Percentiles rank a stretch among this genome's conserved stretches.
These are phyloP conservation scores for Achatina immaculata DNA, from an alignment of 1,140 invertebrate genomes.

Conservation along the genomic window DNA sequence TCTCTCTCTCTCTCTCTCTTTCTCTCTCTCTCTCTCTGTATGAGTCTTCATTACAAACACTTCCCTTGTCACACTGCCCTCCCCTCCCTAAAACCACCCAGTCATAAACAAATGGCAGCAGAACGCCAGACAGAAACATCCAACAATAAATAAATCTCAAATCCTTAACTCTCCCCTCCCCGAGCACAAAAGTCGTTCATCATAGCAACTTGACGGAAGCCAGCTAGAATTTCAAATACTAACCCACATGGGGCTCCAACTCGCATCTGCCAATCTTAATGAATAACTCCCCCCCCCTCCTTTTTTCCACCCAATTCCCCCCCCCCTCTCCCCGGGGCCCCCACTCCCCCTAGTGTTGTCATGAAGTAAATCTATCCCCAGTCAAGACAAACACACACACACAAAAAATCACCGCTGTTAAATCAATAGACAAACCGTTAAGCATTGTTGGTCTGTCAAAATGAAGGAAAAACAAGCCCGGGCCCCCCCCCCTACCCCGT, in stretches of 20 bases:
- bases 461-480: too few relatives aligned
- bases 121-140: background rate
- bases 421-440: background rate
- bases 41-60: background rate
- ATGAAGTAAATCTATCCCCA: background rate
- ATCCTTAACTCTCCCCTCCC: background rate
- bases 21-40: background rate
- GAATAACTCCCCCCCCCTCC: conserved; percentile 6
- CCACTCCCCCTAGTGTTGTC: too few relatives aligned
- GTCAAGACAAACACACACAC: too few relatives aligned
- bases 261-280: background rate
- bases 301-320: too few relatives aligned
- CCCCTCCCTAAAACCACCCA: too few relatives aligned
- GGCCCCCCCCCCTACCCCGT: too few relatives aligned
- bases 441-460: too few relatives aligned
- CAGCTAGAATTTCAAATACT: conserved; percentile 12
- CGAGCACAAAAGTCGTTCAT: background rate
- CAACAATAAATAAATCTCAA: background rate
- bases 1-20: background rate
- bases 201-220: background rate
- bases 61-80: background rate
- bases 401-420: background rate
- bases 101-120: background rate
- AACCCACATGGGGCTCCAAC: background rate
- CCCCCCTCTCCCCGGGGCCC: too few relatives aligned